Conservation (phyloP, 2,113 vertebrate genomes). For the Rissa tridactyla region DNA sequence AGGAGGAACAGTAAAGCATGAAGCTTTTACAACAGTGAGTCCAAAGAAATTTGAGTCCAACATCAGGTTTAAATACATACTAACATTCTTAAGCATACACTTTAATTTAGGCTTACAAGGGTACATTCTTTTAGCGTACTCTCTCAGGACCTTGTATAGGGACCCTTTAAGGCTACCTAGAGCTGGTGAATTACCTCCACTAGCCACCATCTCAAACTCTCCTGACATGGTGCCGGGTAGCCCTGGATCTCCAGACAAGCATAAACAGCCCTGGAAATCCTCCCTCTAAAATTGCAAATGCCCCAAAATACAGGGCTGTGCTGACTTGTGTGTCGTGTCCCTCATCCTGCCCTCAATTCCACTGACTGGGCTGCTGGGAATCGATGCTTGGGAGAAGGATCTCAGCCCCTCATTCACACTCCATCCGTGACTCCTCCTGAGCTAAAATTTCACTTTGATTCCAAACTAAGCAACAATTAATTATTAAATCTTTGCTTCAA, state of each 20-base stretch:
- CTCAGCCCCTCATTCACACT: neutral
- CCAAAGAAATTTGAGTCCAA: neutral
- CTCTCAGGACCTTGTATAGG: neutral
- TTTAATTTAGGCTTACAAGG: neutral
- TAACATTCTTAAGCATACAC: neutral
- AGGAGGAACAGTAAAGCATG: neutral
- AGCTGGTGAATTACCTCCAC: neutral
- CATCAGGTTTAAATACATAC: neutral
- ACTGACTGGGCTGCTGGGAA: neutral
- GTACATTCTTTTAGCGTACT: neutral
- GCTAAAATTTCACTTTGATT: neutral
- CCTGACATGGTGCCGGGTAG: neutral
- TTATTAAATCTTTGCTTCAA: neutral
- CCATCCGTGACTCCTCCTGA: neutral
- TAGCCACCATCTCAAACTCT: neutral
- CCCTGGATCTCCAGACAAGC: neutral
- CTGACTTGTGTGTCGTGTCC: fast-evolving
- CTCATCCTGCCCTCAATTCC: neutral
- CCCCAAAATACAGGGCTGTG: neutral
- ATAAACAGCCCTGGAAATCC: neutral
- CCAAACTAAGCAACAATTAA: neutral
- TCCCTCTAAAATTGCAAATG: neutral
- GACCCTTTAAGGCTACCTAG: neutral
- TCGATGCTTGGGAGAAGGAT: fast-evolving
- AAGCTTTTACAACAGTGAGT: neutral